Conservation (phyloP, 2,888 invertebrate genomes). For the Actias luna region DNA sequence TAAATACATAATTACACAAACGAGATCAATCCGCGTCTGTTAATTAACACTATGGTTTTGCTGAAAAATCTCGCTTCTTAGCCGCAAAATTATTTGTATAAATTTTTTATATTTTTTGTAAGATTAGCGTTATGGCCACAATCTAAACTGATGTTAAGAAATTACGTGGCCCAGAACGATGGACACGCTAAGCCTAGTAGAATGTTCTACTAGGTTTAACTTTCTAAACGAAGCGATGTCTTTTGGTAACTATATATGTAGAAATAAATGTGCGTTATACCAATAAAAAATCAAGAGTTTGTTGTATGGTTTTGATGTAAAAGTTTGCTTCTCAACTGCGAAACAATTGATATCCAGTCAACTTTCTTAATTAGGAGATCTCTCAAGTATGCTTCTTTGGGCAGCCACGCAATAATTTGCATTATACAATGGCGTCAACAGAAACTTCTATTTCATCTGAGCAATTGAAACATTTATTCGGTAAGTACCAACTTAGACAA, state of each 20-base stretch:
- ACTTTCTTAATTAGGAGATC: background rate
- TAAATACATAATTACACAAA: slow-evolving; percentile 1
- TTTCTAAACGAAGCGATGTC: too few species aligned
- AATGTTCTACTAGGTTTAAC: too few species aligned
- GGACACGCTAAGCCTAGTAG: too few species aligned
- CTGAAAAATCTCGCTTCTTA: background rate
- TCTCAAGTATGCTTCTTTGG: background rate
- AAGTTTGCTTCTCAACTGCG: background rate
- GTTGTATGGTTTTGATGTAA: background rate
- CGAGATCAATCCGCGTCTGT: background rate
- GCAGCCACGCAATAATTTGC: background rate
- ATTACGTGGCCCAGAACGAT: too few species aligned
- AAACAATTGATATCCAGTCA: background rate
- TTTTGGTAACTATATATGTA: too few species aligned
- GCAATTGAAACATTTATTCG: too few species aligned
- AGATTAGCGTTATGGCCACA: too few species aligned
- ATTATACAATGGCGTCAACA: background rate
- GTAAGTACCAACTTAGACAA: too few species aligned
- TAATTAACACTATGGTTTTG: background rate
- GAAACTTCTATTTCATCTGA: background rate
- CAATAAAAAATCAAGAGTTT: too few species aligned
- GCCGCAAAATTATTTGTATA: background rate
- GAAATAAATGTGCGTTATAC: too few species aligned
- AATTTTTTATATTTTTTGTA: too few species aligned
- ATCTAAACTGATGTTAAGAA: too few species aligned